Conservation (phyloP, 2,797 vertebrate species). For the Chlorospingus flavigularis region DNA sequence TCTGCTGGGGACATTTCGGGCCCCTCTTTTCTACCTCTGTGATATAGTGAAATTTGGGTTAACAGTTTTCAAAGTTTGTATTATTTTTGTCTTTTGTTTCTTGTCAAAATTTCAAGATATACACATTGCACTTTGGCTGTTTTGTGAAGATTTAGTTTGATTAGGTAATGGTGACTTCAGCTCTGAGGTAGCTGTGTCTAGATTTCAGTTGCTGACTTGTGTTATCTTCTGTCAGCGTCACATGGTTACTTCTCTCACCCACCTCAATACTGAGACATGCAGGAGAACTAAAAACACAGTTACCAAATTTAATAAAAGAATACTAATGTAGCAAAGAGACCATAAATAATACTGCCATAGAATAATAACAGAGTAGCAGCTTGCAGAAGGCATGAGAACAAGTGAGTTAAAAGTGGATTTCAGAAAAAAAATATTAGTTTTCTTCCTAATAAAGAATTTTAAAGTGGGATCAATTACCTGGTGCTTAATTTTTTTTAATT, state of each 20-base stretch:
- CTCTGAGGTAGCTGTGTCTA: not conserved
- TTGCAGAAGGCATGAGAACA: not conserved
- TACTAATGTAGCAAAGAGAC: not conserved
- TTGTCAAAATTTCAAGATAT: not conserved
- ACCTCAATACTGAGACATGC: not conserved
- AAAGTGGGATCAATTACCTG: not conserved
- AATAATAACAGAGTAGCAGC: not conserved
- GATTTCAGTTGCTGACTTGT: not conserved
- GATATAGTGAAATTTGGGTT: not conserved
- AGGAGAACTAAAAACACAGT: not conserved
- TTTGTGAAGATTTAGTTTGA: not conserved
- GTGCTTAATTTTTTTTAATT: not conserved
- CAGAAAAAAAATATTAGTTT: not conserved
- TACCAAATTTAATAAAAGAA: not conserved
- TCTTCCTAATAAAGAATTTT: not conserved
- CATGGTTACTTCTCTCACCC: not conserved
- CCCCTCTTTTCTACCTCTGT: not conserved
- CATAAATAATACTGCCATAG: not conserved
- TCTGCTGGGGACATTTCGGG: not conserved
- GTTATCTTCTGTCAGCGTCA: not conserved
- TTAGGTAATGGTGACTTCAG: not conserved
- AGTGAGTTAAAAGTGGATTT: not conserved
- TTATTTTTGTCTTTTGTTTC: not conserved
- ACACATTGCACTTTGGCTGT: not conserved
- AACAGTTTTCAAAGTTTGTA: not conserved